phyloP scores from a whole-genome alignment of 2,113 vertebrate genomes.

The Muscicapa adusta region DNA sequence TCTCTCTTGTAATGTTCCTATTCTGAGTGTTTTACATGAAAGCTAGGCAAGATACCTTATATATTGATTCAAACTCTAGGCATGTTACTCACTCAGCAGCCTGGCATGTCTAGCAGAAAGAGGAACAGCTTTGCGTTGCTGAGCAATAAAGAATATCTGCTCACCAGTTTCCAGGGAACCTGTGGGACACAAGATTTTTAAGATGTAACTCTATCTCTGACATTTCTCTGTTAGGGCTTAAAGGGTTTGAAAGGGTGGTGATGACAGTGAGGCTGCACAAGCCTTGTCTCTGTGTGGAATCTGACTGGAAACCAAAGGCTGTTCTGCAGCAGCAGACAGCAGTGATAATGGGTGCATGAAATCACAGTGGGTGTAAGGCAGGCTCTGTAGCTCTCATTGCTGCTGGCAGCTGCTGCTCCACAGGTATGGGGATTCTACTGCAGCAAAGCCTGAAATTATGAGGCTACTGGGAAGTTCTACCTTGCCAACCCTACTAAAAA shows the following conservation, averaged over 20 bases:
- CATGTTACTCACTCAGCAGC: neutral
- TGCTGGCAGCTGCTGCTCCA: neutral
- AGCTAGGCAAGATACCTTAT: neutral
- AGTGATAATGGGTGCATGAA: neutral
- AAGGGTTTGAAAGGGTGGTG: neutral
- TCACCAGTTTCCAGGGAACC: neutral
- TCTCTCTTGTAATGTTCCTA: neutral
- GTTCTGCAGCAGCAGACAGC: neutral
- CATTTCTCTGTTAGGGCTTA: neutral
- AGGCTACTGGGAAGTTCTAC: neutral
- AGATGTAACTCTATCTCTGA: neutral
- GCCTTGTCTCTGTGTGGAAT: neutral
- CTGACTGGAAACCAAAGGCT: neutral
- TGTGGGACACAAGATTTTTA: neutral
- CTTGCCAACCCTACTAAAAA: neutral
- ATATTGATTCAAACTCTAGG: neutral
- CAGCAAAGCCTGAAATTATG: neutral
- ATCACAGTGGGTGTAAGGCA: neutral
- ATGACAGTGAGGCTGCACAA: neutral
- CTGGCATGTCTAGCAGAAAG: neutral
- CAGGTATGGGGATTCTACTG: neutral
- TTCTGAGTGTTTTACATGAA: neutral
- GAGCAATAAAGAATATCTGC: neutral
- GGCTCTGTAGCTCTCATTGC: neutral
- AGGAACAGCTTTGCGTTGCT: neutral